Percentiles rank a stretch among this genome's conserved stretches.
phyloP scores from a whole-genome alignment of 2,113 vertebrate genomes.

The Chamaetylas fuelleborni region DNA sequence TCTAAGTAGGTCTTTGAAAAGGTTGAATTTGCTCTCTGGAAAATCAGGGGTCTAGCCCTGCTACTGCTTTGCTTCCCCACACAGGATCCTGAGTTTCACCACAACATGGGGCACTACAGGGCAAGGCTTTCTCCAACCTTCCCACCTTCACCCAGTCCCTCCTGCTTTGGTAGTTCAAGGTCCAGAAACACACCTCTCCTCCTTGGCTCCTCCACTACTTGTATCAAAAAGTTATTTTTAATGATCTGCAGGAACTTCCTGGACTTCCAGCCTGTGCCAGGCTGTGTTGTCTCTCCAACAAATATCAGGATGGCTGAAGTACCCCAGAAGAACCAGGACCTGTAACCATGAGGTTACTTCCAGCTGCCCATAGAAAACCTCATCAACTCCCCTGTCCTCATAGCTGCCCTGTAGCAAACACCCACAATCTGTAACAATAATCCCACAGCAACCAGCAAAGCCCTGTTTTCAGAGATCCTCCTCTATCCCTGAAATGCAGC shows the following conservation, averaged over 20 bases:
- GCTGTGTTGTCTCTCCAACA: neutral
- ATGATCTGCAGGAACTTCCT: neutral
- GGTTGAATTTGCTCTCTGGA: neutral
- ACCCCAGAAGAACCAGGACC: neutral
- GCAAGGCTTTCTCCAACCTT: neutral
- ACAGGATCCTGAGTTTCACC: neutral
- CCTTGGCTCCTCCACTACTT: neutral
- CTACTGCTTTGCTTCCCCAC: neutral
- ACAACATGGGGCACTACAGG: neutral
- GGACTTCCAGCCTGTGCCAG: neutral
- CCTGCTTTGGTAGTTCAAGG: neutral
- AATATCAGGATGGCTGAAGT: neutral
- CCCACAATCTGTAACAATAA: neutral
- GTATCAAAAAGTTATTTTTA: neutral
- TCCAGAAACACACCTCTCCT: neutral
- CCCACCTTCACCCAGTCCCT: neutral
- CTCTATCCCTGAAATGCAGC: neutral
- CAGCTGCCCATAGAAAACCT: neutral
- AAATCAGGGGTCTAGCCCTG: neutral
- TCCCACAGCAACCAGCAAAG: neutral
- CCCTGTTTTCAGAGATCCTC: neutral
- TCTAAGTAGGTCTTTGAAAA: neutral
- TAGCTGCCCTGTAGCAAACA: neutral
- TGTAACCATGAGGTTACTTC: neutral
- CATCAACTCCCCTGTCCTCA: neutral